Conservation (phyloP, 2,888 invertebrate genomes). For the Philonicus albiceps region DNA sequence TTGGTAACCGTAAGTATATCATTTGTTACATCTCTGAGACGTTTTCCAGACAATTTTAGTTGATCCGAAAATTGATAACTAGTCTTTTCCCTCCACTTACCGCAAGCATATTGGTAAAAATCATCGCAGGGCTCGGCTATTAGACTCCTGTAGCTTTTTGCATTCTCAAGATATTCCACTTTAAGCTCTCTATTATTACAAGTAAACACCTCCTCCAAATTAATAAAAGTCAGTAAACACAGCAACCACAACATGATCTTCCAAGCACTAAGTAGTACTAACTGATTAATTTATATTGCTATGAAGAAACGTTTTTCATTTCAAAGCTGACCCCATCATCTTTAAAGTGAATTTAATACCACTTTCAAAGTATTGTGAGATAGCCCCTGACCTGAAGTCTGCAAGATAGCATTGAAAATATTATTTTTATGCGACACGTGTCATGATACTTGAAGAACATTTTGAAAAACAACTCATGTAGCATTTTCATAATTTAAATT, state of each 20-base stretch:
- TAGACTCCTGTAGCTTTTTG: not conserved
- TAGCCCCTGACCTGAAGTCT: not conserved
- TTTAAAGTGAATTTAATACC: not conserved
- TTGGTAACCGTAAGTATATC: not conserved
- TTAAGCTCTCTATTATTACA: not conserved
- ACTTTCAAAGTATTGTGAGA: not conserved
- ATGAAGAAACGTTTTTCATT: not conserved
- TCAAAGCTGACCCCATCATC: not conserved
- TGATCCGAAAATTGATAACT: not conserved
- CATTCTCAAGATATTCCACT: not conserved
- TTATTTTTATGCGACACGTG: not conserved
- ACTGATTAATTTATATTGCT: not conserved
- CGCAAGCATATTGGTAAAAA: conserved; percentile 21
- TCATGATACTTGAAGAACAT: not conserved
- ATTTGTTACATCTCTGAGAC: not conserved
- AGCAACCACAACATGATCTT: not conserved
- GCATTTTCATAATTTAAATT: not conserved
- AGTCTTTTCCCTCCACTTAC: not conserved
- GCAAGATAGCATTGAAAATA: not conserved
- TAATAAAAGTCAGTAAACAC: not conserved
- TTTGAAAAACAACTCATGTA: not conserved
- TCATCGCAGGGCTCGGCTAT: conserved; percentile 14
- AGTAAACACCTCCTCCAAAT: not conserved
- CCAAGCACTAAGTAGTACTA: not conserved
- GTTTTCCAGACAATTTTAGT: not conserved